A percentile compares a stretch with the other conserved stretches of the same genome.
These are phyloP conservation scores for Ailuropoda melanoleuca DNA, from an alignment of 2,113 vertebrate species.

Conservation along the genomic window DNA sequence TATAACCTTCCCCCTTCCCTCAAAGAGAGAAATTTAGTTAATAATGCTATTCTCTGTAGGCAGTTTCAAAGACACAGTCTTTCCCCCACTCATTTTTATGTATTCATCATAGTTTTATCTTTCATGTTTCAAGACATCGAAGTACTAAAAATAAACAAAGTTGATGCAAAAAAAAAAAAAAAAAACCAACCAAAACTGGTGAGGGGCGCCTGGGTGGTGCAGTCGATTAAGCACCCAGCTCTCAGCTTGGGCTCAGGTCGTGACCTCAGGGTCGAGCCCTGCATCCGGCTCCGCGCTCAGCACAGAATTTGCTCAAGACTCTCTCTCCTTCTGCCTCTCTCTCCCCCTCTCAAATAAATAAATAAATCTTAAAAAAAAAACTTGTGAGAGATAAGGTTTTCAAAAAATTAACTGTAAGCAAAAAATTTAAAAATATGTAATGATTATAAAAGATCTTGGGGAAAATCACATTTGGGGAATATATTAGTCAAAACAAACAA, in stretches of 20 bases:
- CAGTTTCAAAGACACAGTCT: neutral
- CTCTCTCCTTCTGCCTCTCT: neutral
- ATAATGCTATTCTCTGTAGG: neutral
- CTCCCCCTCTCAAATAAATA: neutral
- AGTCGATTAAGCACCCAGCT: neutral
- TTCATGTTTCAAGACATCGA: neutral
- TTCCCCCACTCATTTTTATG: neutral
- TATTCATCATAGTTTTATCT: neutral
- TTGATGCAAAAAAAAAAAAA: neutral
- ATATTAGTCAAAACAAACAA: slow-evolving; percentile 16
- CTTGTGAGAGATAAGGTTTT: neutral
- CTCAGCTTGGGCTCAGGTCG: neutral
- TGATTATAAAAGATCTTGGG: neutral
- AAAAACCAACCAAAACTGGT: too few species aligned
- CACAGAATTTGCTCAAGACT: neutral
- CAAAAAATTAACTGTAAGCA: neutral
- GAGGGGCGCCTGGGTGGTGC: neutral
- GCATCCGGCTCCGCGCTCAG: neutral
- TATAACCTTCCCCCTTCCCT: neutral
- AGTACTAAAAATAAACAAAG: neutral
- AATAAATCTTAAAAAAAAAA: neutral
- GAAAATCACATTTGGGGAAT: neutral
- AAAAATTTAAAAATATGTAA: neutral
- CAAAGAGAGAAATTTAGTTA: neutral
- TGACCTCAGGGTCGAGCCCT: neutral